phyloP scores from a whole-genome alignment of 2,113 vertebrate genomes.

The Bettongia penicillata region DNA sequence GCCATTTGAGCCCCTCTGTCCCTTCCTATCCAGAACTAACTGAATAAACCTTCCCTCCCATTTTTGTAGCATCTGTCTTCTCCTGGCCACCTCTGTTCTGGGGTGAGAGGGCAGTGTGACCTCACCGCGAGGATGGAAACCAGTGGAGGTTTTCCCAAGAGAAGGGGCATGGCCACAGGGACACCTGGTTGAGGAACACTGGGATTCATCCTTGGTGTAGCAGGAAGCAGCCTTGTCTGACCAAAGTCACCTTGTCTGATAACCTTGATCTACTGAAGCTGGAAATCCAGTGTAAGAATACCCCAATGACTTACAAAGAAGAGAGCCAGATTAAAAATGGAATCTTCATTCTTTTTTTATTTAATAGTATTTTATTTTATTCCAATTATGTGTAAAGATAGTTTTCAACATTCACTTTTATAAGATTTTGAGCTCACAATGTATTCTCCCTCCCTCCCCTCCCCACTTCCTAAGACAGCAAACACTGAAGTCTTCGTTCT shows the following conservation, averaged over 20 bases:
- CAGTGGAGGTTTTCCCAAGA: neutral
- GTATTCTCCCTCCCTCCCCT: too few species aligned
- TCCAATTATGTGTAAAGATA: too few species aligned
- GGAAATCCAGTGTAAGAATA: neutral
- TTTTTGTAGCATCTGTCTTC: neutral
- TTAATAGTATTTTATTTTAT: too few species aligned
- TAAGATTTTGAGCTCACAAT: too few species aligned
- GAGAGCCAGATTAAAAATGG: neutral
- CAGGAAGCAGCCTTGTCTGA: neutral
- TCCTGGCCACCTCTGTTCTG: neutral
- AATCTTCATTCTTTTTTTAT: too few species aligned
- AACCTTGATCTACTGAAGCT: neutral
- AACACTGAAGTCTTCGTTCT: neutral
- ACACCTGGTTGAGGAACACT: neutral
- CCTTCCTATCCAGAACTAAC: neutral
- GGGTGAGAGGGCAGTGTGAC: neutral
- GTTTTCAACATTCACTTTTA: too few species aligned
- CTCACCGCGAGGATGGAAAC: neutral
- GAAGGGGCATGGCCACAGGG: neutral
- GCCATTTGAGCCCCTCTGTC: neutral
- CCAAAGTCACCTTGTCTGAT: neutral
- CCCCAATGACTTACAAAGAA: neutral
- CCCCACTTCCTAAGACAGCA: too few species aligned
- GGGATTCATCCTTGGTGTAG: neutral
- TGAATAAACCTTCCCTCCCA: neutral